Base-by-base conservation (phyloP, 2,113 vertebrate species). In the Pteronura brasiliensis region DNA sequence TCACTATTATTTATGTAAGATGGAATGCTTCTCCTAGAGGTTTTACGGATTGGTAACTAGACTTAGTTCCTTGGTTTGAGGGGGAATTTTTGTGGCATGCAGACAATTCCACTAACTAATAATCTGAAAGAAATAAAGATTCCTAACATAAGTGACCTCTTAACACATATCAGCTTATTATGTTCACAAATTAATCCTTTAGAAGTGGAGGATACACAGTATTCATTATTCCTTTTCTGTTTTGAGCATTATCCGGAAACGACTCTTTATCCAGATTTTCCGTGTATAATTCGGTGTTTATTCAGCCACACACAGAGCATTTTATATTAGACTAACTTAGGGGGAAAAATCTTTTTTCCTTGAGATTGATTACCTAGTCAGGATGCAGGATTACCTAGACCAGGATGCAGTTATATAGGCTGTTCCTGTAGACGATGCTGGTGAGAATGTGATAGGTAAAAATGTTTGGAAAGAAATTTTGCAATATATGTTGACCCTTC, bases 391-490 rank as follows among this genome's bases (percentile, higher is more conserved):
- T n/a, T n/a, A n/a, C n/a, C 27, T 79, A 74, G 61, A 11, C 36
- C 10, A 34, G 3, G 20, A 44, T 94, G 25, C 29, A 36, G 42
- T 81, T 92, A 27, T 67, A 1, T 86, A 74, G 18, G 18, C 76
- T 90, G 5, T 2, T 86, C 11, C 57, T 13, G 18, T 57, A 55
- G 44, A 39, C 18, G 15, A 23, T 82, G 49, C 74, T 93, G 34
- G 3, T 90, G 39, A 44, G 34, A 79, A 49, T 3, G 36, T 96
- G 72, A 72, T 42, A 52, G 17, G 13, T 76, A 55, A 82, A 90
- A 74, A 47, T 91, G n/a, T 57, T 96, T 47, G 15, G 65, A 85
- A 92, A 85, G 34, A 47, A 71, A 55, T 95, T 93, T 88, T 36
- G 7, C 17, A 61, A 1, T 31, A 10, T 81, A 15, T 82, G 20